phyloP scores from a whole-genome alignment of 2,888 invertebrate species.

The Microplitis deprimator region DNA sequence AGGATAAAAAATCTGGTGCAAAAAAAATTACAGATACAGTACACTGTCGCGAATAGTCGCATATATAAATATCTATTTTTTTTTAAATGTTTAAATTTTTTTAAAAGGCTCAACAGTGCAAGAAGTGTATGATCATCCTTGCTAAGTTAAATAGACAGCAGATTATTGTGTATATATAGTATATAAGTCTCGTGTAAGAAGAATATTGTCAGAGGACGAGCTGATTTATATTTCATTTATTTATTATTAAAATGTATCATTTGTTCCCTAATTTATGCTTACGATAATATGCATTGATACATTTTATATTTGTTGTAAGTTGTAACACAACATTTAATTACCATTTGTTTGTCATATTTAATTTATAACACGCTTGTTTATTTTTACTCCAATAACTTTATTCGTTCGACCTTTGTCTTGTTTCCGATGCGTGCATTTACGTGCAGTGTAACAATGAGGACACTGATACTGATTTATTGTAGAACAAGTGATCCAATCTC shows the following conservation, averaged over 20 bases:
- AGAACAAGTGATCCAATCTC: conserved; percentile 32
- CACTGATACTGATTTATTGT: conserved; percentile 21
- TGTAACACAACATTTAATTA: not conserved
- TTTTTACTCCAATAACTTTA: conserved; percentile 10
- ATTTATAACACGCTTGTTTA: not conserved
- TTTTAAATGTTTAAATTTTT: not conserved
- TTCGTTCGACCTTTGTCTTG: conserved; percentile 25
- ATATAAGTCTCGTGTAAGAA: conserved; percentile 36
- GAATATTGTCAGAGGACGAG: conserved; percentile 50
- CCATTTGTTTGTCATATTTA: not conserved
- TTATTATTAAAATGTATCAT: not conserved
- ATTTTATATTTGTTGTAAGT: not conserved
- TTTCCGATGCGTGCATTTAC: conserved; percentile 21
- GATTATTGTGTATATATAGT: conserved; percentile 12
- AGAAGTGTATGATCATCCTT: conserved; percentile 9
- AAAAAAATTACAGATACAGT: not conserved
- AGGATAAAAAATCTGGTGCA: not conserved
- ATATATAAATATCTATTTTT: not conserved
- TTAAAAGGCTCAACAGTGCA: conserved; percentile 43
- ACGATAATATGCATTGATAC: not conserved
- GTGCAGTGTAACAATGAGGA: conserved; percentile 34
- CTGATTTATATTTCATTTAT: conserved; percentile 11
- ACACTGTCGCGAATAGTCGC: not conserved
- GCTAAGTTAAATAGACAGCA: conserved; percentile 11
- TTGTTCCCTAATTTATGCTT: not conserved